These are phyloP conservation scores for Pelusios castaneus DNA, from an alignment of 2,113 vertebrate genomes.

Conservation along the genomic window DNA sequence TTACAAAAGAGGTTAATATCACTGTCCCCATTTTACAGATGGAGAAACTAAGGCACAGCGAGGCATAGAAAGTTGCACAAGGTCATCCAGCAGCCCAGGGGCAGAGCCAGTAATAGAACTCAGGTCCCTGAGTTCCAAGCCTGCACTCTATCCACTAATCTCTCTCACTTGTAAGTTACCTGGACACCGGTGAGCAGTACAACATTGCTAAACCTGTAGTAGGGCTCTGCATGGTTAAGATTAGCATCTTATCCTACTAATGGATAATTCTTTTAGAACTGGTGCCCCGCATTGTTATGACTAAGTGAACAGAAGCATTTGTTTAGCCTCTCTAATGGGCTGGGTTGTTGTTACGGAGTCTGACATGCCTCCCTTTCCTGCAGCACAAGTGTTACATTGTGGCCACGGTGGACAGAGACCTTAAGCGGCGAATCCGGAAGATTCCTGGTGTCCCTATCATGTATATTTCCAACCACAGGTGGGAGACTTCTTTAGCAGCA, in stretches of 20 bases:
- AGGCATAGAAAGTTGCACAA: not conserved
- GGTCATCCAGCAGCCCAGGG: not conserved
- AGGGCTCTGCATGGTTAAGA: not conserved
- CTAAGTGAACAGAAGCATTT: not conserved
- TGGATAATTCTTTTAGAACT: not conserved
- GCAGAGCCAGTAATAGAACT: not conserved
- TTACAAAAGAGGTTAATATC: not conserved
- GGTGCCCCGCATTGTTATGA: not conserved
- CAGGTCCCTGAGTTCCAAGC: not conserved
- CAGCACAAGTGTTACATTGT: conserved; percentile 99
- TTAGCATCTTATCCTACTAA: not conserved
- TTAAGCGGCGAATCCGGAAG: conserved; percentile 95
- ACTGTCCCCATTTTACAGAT: not conserved
- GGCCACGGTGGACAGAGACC: conserved; percentile 96
- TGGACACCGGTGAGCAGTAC: not conserved
- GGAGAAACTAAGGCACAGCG: not conserved
- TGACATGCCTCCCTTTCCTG: not conserved
- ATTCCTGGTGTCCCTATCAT: conserved; percentile 98
- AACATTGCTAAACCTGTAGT: not conserved
- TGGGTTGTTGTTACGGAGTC: fast-evolving
- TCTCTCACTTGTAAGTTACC: not conserved
- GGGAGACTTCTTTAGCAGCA: conserved; percentile 36
- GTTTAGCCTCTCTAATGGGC: not conserved
- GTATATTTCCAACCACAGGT: conserved; percentile 99
- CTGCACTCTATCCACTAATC: not conserved